A percentile compares a stretch with the other conserved stretches of the same genome.
Conservation (phyloP, 92 coral and sea anemone species). For the Heliopora coerulea region DNA sequence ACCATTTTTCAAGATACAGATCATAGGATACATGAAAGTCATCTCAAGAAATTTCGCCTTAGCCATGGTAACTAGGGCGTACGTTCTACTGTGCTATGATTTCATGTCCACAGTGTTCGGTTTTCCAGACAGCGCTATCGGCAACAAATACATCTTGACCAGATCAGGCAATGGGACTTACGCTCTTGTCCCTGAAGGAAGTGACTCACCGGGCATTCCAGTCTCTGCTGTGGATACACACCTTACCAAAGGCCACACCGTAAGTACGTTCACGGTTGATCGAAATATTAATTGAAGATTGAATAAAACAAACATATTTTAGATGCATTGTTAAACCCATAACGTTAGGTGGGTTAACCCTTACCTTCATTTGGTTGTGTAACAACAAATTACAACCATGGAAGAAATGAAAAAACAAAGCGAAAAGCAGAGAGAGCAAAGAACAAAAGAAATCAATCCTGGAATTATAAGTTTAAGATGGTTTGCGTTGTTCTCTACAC, state of each 20-base stretch:
- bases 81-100: slow-evolving; percentile 1
- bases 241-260: neutral
- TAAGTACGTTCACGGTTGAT: too few relatives aligned
- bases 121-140: slow-evolving; percentile 36
- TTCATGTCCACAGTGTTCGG: neutral
- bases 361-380: too few relatives aligned
- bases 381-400: too few relatives aligned
- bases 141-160: slow-evolving; percentile 29
- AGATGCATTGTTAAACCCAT: too few relatives aligned
- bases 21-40: neutral
- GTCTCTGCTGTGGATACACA: slow-evolving; percentile 4
- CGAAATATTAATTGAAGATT: too few relatives aligned
- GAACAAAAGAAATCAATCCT: too few relatives aligned
- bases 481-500: too few relatives aligned
- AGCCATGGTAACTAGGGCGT: neutral
- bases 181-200: slow-evolving; percentile 19
- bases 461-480: too few relatives aligned
- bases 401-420: too few relatives aligned
- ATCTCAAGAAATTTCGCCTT: neutral
- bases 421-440: too few relatives aligned
- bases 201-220: slow-evolving; percentile 6
- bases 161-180: slow-evolving; percentile 29
- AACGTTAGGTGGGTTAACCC: too few relatives aligned
- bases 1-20: neutral
- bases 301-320: too few relatives aligned